Evolutionary conservation across 1,140 invertebrate genomes (phyloP), one percentile per base, ranked within the genome.

Genomic region (Heliothis virescens): DNA sequence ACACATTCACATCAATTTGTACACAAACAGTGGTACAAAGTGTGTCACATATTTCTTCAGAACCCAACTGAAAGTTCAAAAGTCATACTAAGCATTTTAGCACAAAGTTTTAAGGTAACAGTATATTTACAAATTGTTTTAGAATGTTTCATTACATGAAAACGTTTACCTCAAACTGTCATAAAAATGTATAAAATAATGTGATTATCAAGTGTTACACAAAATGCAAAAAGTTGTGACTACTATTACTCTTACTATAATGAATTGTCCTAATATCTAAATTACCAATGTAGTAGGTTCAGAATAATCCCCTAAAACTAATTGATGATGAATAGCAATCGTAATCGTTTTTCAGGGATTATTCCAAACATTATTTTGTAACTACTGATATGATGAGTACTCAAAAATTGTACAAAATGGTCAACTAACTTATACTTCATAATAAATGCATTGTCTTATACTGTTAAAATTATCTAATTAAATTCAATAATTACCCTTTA

Each of bases 61-160:
- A 94, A 94, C 93, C 93, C 93, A 94, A 94, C 93, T 93, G 93
- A 94, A 94, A 94, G 92, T 94, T 92, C 92, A 82, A 79, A 83
- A 86, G 83, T 85, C 60, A 81, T 80, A 80, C 79, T 87, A 86
- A 91, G 83, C 79, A 83, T 86, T 88, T n/a, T 87, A 86, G 81
- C 76, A 83, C 84, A 82, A 84, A 81, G 83, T 63, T 74, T 83
- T 79, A 79, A 85, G 74, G 76, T 81, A 85, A 86, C 85, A 89
- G 85, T 85, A 88, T 94, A 94, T 92, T 91, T 94, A 94, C 92
- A 94, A 84, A 81, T 76, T 78, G 69, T 67, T 75, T 71, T 79
- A 69, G 75, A 75, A 71, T 59, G 18, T 78, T 47, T 69, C 65
- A 16, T 69, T 29, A 52, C 11, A 47, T 67, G 21, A 74, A 16